Percentiles rank a stretch among this genome's conserved stretches.
Evolutionary conservation across 2,113 vertebrate genomes (phyloP).

Genomic region (Struthidea cinerea): DNA sequence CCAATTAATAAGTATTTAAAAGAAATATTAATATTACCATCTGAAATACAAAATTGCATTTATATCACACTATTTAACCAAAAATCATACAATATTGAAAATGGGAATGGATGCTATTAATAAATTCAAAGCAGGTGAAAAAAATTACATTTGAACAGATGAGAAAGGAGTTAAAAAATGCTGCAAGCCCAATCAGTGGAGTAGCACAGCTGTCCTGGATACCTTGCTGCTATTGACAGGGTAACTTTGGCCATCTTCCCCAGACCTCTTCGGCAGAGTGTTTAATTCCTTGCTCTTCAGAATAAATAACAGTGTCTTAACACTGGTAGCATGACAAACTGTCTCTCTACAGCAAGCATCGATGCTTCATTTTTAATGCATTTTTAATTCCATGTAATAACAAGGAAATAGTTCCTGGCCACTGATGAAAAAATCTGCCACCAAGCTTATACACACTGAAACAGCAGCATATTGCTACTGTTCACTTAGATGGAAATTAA

Average conservation of each 20-base stretch:
- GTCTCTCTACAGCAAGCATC: neutral
- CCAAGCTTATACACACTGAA: neutral
- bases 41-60: neutral
- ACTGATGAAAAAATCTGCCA: neutral
- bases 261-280: neutral
- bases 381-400: neutral
- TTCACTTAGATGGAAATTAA: neutral
- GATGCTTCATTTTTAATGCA: neutral
- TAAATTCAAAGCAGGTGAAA: neutral
- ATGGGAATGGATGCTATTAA: neutral
- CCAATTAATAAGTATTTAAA: neutral
- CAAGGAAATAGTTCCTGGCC: neutral
- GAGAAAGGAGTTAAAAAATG: neutral
- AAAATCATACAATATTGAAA: neutral
- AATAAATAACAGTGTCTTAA: neutral
- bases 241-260: neutral
- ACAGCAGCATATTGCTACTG: neutral
- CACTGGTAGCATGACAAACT: neutral
- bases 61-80: neutral
- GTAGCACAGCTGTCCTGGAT: accelerated
- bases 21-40: neutral
- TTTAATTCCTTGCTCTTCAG: neutral
- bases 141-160: neutral
- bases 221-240: neutral
- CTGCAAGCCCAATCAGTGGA: neutral